A percentile compares a stretch with the other conserved stretches of the same genome.
These are phyloP conservation scores for Actenoides hombroni DNA, from an alignment of 2,113 vertebrate genomes.

Conservation along the genomic window DNA sequence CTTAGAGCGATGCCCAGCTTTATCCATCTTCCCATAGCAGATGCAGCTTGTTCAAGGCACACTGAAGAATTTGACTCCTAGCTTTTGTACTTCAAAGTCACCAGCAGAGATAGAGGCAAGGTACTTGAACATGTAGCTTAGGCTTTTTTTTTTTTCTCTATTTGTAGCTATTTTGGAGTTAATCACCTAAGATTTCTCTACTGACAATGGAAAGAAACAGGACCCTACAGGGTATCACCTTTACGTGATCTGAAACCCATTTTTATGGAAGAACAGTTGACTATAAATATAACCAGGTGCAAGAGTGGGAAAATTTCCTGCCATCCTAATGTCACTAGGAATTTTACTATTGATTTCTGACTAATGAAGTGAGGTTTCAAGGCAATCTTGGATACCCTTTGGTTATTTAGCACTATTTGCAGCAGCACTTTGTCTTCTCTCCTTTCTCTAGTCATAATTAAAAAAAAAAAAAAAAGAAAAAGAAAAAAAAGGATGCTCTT, in stretches of 20 bases:
- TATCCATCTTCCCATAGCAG: neutral
- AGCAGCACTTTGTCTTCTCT: neutral
- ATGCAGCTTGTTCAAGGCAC: neutral
- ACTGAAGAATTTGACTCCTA: neutral
- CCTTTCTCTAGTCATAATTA: neutral
- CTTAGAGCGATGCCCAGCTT: neutral
- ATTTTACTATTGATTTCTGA: neutral
- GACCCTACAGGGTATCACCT: neutral
- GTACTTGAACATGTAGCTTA: neutral
- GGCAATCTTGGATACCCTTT: neutral
- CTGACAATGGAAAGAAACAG: neutral
- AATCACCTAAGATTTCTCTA: neutral
- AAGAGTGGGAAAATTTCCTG: neutral
- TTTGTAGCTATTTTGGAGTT: neutral
- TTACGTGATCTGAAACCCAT: neutral
- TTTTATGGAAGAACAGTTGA: neutral
- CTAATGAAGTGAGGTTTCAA: neutral
- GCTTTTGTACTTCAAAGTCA: slow-evolving; percentile 7
- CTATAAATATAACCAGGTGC: neutral
- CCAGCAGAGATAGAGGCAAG: neutral
- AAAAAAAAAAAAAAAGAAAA: neutral
- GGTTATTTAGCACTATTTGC: neutral
- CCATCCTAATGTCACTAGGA: neutral
- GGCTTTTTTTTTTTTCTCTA: neutral
- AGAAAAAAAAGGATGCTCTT: neutral